phyloP scores from a whole-genome alignment of 2,113 vertebrate species.

The Perccottus glenii region DNA sequence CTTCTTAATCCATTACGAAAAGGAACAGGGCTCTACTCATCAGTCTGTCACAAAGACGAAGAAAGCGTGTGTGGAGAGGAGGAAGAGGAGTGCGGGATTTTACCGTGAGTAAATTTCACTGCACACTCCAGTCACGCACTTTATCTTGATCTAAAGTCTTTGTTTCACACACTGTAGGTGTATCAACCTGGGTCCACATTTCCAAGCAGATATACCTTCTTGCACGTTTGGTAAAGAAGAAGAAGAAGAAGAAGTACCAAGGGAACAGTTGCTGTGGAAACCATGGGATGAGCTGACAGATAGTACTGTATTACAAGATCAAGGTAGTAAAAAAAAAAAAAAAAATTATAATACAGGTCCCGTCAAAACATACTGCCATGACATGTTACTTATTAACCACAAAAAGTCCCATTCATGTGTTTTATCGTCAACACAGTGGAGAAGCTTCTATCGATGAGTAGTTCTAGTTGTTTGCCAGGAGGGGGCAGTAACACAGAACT shows the following conservation, averaged over 20 bases:
- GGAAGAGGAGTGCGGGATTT: slow-evolving; percentile 20
- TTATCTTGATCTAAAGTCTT: background rate
- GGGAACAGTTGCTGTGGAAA: slow-evolving; percentile 79
- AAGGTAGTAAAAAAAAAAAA: slow-evolving; percentile 57
- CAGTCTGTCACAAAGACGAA: slow-evolving; percentile 22
- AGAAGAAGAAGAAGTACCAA: slow-evolving; percentile 15
- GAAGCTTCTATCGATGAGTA: slow-evolving; percentile 77
- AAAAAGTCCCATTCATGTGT: background rate
- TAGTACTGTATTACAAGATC: slow-evolving; percentile 49
- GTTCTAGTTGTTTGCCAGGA: slow-evolving; percentile 80
- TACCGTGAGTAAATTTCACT: slow-evolving; percentile 47
- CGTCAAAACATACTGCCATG: no score
- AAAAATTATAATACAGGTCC: no score
- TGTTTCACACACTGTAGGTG: slow-evolving; percentile 41
- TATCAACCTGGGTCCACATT: slow-evolving; percentile 76
- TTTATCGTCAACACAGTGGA: slow-evolving; percentile 67
- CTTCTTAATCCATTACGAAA: slow-evolving; percentile 78
- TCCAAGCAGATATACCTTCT: slow-evolving; percentile 76
- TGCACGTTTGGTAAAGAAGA: background rate
- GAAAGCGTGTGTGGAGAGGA: slow-evolving; percentile 16
- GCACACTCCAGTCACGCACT: background rate
- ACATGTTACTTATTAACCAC: no score
- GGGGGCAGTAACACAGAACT: slow-evolving; percentile 82
- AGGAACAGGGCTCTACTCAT: slow-evolving; percentile 73
- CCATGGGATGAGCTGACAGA: slow-evolving; percentile 65